Conservation (phyloP, 2,113 vertebrate genomes). For the Myiozetetes cayanensis region DNA sequence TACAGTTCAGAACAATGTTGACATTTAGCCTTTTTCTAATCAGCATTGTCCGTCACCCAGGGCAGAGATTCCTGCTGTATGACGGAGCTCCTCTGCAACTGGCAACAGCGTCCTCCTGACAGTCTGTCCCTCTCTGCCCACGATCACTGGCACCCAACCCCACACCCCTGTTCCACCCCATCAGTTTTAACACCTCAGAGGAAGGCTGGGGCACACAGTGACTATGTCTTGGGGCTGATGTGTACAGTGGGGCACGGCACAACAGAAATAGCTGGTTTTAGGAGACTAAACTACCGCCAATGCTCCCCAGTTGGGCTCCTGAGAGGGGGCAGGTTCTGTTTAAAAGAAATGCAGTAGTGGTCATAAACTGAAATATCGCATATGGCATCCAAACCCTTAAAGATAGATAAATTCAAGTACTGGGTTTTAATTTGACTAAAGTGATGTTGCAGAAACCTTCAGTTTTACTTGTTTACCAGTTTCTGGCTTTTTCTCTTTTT, state of each 20-base stretch:
- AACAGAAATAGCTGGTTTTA: background rate
- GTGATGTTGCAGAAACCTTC: background rate
- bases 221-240: background rate
- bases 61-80: conserved; percentile 61
- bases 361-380: background rate
- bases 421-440: background rate
- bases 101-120: background rate
- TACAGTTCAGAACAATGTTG: conserved; percentile 68
- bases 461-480: background rate
- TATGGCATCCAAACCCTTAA: background rate
- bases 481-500: background rate
- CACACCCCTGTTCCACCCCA: background rate
- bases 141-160: background rate
- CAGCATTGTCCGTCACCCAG: conserved; percentile 45
- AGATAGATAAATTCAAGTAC: background rate
- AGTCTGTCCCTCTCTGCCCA: background rate
- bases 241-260: accelerated
- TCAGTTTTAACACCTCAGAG: background rate
- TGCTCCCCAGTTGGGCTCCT: background rate
- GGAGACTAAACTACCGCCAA: background rate
- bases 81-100: background rate
- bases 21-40: conserved; percentile 69
- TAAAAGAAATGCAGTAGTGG: background rate
- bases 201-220: background rate
- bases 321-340: background rate